phyloP scores from a whole-genome alignment of 2,888 invertebrate species.

The Oeneis ivallda region DNA sequence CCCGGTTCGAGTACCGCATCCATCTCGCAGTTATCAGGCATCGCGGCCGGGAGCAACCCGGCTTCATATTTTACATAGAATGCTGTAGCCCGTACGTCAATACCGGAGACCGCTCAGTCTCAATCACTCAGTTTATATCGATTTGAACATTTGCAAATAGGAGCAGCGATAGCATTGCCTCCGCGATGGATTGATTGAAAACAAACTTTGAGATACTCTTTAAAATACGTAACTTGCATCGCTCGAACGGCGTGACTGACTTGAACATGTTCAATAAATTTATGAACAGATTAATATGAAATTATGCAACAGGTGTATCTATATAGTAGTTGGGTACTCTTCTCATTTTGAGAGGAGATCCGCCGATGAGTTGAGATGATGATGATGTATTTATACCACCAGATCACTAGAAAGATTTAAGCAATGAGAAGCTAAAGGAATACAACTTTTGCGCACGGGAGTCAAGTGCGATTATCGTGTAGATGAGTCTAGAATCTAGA shows the following conservation, averaged over 20 bases:
- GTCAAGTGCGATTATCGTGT: no score
- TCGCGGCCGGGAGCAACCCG: constrained; percentile 50
- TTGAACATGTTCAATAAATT: background rate
- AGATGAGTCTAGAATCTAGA: no score
- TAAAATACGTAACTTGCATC: background rate
- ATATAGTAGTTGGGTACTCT: no score
- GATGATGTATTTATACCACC: no score
- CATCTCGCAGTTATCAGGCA: constrained; percentile 43
- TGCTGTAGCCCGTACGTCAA: constrained; percentile 74
- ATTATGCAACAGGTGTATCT: no score
- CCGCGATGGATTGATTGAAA: constrained; percentile 38
- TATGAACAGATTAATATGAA: no score
- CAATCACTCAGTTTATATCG: constrained; percentile 73
- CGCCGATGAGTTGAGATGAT: no score
- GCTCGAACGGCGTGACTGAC: background rate
- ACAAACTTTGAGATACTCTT: constrained; percentile 16
- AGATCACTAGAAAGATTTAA: no score
- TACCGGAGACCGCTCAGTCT: constrained; percentile 62
- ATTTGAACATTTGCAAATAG: constrained; percentile 71
- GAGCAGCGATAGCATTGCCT: constrained; percentile 58
- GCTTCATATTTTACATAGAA: constrained; percentile 81
- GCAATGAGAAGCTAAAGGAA: no score
- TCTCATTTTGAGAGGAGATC: no score
- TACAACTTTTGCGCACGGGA: no score
- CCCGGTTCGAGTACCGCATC: constrained; percentile 57